phyloP scores from a whole-genome alignment of 2,797 vertebrate species.

The Crocodylus rhombifer region DNA sequence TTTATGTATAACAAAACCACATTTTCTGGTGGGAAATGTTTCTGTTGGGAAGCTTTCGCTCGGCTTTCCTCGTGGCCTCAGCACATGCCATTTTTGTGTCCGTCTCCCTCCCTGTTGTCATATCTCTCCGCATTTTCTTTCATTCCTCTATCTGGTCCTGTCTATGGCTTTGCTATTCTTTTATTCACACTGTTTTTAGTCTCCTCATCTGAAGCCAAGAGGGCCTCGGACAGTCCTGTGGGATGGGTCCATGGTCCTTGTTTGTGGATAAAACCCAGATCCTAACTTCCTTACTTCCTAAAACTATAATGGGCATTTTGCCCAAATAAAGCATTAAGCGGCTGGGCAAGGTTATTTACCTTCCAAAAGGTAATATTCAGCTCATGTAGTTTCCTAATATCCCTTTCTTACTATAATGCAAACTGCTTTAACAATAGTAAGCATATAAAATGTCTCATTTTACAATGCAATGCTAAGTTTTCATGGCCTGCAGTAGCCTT shows the following conservation, averaged over 20 bases:
- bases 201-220: no score
- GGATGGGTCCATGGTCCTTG: no score
- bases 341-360: neutral
- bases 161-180: neutral
- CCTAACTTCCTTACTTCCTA: neutral
- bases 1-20: neutral
- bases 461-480: neutral
- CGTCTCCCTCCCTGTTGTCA: neutral
- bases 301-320: neutral
- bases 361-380: neutral
- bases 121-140: neutral
- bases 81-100: neutral
- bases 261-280: neutral
- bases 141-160: neutral
- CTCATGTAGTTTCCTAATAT: neutral
- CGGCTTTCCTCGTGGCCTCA: neutral
- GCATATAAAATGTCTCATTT: slow-evolving; percentile 30
- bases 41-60: fast-evolving
- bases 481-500: neutral
- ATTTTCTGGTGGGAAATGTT: neutral
- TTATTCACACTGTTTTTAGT: neutral
- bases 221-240: no score
- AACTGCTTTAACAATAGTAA: neutral
- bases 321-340: slow-evolving; percentile 5
- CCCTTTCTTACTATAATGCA: slow-evolving; percentile 16